Base-by-base conservation (phyloP, 2,888 invertebrate genomes). In the Brassicogethes aeneus region DNA sequence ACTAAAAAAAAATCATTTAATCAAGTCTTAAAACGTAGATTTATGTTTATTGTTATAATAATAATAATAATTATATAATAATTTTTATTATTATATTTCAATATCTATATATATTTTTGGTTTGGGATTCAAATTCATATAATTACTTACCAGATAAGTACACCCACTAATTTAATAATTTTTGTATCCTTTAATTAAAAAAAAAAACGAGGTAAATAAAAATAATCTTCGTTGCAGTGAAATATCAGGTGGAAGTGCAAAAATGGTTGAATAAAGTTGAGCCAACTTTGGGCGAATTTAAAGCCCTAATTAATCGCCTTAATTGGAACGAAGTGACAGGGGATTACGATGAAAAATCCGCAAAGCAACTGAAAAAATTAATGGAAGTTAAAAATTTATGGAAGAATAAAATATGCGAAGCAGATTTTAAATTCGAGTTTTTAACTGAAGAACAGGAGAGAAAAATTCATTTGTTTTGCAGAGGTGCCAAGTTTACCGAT, bases 401-500 rank as follows among this genome's bases (percentile, higher is more conserved):
- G 69, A 61, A 57, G 46, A 65, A 65, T 48, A 48, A 48, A 23
- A 52, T 64, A 16, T 69, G 69, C 45, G 52, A 52, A 16, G 50
- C 54, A 2, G 37, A 47, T 17, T 48, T 55, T 13, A 44, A 44
- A 36, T 39, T 39, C 16, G 42, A 53, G 2, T 49, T 50, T 39
- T 39, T 56, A 32, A 52, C 54, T 2, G 42, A 41, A 5, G 44
- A 56, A 39, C 72, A 76, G 46, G 57, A 56, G 35, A 67, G 80
- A 44, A 76, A 76, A 68, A 60, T 74, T 37, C 74, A 73, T 63
- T 61, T 82, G 8, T 52, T 82, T 32, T 84, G 83, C 53, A 68
- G 78, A 51, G 82, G 81, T 32, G 77, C 80, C 0, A 72, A 68
- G 39, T 80, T 71, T 55, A 73, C 71, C 2, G 64, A 68, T 34